Percentiles rank a stretch among this genome's conserved stretches.
Conservation (phyloP, 2,797 vertebrate species). For the Hybognathus amarus region DNA sequence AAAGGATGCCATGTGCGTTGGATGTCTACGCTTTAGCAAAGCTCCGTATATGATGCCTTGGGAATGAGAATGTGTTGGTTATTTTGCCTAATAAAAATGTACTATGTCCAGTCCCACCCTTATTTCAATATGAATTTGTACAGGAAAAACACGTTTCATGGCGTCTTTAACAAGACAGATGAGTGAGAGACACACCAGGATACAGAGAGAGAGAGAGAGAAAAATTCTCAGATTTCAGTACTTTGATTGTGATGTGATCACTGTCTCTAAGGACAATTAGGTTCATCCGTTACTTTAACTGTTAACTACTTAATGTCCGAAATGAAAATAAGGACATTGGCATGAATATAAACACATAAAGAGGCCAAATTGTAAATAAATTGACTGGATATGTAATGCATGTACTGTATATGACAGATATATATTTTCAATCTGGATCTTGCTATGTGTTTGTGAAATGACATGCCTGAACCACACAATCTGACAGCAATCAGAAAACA, state of each 20-base stretch:
- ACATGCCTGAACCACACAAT: not conserved
- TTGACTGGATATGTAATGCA: not conserved
- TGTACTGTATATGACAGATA: not conserved
- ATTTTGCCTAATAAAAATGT: no score
- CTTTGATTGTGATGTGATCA: conserved; percentile 37
- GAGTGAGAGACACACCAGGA: conserved; percentile 16
- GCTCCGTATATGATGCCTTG: no score
- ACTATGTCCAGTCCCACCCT: not conserved
- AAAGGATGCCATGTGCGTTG: no score
- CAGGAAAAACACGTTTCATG: not conserved
- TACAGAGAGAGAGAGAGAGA: not conserved
- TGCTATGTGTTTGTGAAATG: not conserved
- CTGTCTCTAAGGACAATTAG: conserved; percentile 39
- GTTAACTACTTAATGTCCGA: conserved; percentile 21
- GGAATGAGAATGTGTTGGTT: no score
- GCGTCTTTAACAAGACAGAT: not conserved
- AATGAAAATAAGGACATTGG: not conserved
- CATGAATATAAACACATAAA: not conserved
- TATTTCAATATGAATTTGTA: not conserved
- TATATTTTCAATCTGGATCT: not conserved
- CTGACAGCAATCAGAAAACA: conserved; percentile 42
- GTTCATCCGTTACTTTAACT: conserved; percentile 29
- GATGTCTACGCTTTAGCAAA: no score
- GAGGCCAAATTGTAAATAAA: not conserved
- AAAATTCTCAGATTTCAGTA: conserved; percentile 45